A percentile compares a stretch with the other conserved stretches of the same genome.
These are phyloP conservation scores for Thysanoteuthis rhombus DNA, from an alignment of 2,888 invertebrate species.

Conservation along the genomic window DNA sequence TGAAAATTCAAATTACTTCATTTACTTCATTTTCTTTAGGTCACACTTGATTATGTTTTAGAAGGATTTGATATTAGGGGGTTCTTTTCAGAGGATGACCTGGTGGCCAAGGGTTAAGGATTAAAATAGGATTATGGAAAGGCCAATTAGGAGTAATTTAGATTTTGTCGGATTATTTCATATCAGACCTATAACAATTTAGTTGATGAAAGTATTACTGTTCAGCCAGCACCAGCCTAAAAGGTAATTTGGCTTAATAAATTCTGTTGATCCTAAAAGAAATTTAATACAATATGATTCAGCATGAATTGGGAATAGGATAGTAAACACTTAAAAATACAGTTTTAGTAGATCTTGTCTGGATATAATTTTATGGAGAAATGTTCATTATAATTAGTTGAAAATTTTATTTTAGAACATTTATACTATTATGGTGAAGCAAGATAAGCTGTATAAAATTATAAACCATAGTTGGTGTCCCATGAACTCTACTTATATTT, in stretches of 20 bases:
- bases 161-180: not conserved
- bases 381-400: too few relatives aligned
- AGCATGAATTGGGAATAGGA: too few relatives aligned
- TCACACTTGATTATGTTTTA: not conserved
- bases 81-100: not conserved
- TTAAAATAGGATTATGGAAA: not conserved
- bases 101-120: not conserved
- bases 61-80: not conserved
- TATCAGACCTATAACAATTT: not conserved
- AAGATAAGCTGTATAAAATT: too few relatives aligned
- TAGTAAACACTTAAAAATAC: too few relatives aligned
- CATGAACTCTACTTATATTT: too few relatives aligned
- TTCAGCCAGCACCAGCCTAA: not conserved
- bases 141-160: not conserved
- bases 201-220: not conserved
- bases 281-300: not conserved
- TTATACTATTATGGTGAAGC: too few relatives aligned
- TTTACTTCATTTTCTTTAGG: not conserved
- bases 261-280: not conserved
- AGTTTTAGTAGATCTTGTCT: too few relatives aligned
- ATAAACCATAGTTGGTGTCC: too few relatives aligned
- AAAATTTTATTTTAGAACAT: too few relatives aligned
- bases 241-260: not conserved
- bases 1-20: too few relatives aligned
- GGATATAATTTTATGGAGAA: too few relatives aligned